Evolutionary conservation across 35 echinoderm and acorn worm genomes (phyloP), one percentile per base, ranked within the genome.

Genomic region (Lytechinus variegatus): DNA sequence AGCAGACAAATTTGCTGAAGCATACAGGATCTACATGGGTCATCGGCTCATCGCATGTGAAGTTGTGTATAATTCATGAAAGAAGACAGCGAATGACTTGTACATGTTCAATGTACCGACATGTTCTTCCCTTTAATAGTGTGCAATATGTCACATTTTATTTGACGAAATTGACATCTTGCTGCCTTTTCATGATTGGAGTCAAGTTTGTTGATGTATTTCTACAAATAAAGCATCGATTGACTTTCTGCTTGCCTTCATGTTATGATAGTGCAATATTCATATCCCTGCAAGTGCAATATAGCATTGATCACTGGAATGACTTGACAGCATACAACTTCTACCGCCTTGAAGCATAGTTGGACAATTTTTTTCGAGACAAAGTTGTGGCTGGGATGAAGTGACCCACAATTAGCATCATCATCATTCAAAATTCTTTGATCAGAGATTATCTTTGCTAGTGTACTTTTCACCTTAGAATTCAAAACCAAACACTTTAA

Each of bases 101-200:
- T 79, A 60, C 8, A 60, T 10, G 2, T 44, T 44, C 33, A 44
- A 44, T 44, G 33, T 44, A 13, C 56, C 56, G 33, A 44, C 33
- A 44, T 44, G 0, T 58, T 58, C 56, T 10, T 9, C 13, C 13
- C 9, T 2, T 58, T n/a, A n/a, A 24, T 14, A 21, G 61, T 79
- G 66, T 79, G 66, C 66, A 79, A 79, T 79, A 79, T 21, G 14
- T 79, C 66, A 58, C 56, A 58, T 9, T 58, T 19, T 79, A 79
- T 79, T 79, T 79, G 66, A 79, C n/a, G n/a, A 79, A 79, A 3
- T 79, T 79, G 66, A 79, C 66, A 79, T 79, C 66, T 79, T 79
- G 66, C n/a, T 79, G 66, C 66, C 14, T 8, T 24, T 79, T 8
- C 66, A n/a, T 14, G n/a, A 79, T 79, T 16, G 21, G 19, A 8